These are phyloP conservation scores for Phoxinus dragarum DNA, from an alignment of 2,797 vertebrate species.

Conservation along the genomic window DNA sequence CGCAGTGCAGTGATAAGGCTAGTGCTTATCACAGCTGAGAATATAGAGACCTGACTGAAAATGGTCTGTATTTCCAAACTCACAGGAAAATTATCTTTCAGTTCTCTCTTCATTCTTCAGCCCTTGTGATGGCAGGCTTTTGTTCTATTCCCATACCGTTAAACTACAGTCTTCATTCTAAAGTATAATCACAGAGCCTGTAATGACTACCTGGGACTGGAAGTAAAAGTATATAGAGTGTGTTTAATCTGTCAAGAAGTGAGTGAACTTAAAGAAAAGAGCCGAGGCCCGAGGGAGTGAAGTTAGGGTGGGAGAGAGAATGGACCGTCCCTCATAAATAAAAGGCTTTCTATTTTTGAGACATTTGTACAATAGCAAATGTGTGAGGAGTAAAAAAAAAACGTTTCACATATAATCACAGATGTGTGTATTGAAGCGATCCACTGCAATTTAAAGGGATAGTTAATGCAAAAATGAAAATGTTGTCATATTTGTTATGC, in stretches of 20 bases:
- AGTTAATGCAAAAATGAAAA: neutral
- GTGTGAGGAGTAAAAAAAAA: neutral
- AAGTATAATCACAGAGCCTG: constrained; percentile 44
- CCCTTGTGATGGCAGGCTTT: constrained; percentile 34
- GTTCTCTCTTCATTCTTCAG: constrained; percentile 15
- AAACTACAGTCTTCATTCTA: constrained; percentile 47
- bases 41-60: constrained; percentile 14
- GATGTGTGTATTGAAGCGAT: neutral
- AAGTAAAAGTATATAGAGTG: neutral
- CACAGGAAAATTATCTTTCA: constrained; percentile 15
- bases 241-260: constrained; percentile 25
- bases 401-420: neutral
- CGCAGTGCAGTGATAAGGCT: neutral
- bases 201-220: constrained; percentile 55
- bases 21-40: constrained; percentile 24
- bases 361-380: neutral
- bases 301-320: neutral
- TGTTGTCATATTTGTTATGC: neutral
- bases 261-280: constrained; percentile 5
- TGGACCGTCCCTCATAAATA: neutral
- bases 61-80: neutral
- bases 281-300: neutral
- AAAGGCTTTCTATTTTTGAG: constrained; percentile 1
- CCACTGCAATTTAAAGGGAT: neutral
- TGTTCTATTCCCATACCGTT: constrained; percentile 51